Percentiles rank a stretch among this genome's conserved stretches.
Evolutionary conservation across 2,113 vertebrate genomes (phyloP).

Genomic region (Budorcas taxicolor): DNA sequence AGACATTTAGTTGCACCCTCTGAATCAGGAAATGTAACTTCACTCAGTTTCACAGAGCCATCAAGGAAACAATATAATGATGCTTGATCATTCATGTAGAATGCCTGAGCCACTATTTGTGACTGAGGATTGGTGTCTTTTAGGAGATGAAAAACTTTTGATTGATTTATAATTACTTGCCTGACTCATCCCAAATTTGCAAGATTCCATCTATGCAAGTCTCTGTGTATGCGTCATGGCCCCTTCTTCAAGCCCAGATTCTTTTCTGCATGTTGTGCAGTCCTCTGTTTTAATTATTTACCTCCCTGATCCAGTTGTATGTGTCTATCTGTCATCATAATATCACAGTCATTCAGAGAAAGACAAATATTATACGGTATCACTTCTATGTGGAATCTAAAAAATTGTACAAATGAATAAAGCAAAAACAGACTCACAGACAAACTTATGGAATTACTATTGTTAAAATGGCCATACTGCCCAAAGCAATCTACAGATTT

Average conservation of each 20-base stretch:
- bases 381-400: not conserved
- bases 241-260: not conserved
- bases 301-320: not conserved
- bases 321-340: not conserved
- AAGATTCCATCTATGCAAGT: not conserved
- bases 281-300: not conserved
- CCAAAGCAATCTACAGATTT: not conserved
- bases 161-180: not conserved
- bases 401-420: not conserved
- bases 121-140: not conserved
- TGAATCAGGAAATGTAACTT: not conserved
- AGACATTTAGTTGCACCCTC: not conserved
- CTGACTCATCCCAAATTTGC: not conserved
- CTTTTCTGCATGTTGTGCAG: not conserved
- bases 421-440: not conserved
- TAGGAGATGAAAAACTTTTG: not conserved
- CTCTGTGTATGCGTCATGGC: not conserved
- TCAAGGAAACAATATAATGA: not conserved
- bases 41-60: not conserved
- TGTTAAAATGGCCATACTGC: not conserved
- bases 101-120: too few relatives aligned
- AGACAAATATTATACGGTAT: not conserved
- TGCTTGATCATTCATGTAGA: accelerated
- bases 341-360: not conserved
- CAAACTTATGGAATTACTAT: not conserved